phyloP scores from a whole-genome alignment of 2,113 vertebrate species.

The Lycocorax pyrrhopterus region DNA sequence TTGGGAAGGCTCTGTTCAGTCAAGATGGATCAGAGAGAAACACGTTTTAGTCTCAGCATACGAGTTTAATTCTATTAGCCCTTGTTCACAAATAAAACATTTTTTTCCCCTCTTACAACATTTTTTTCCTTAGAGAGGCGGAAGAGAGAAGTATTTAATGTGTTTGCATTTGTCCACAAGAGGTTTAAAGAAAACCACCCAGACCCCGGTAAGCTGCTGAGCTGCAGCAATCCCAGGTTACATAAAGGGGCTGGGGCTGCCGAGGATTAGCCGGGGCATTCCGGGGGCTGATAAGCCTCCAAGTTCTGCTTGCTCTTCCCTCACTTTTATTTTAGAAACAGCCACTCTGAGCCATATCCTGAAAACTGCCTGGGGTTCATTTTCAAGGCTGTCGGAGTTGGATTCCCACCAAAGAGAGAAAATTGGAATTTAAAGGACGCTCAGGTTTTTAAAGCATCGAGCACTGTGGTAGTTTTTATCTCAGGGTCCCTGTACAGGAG shows the following conservation, averaged over 20 bases:
- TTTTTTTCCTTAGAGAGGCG: not conserved
- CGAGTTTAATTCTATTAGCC: not conserved
- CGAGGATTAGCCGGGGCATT: slow-evolving; percentile 21
- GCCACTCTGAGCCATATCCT: not conserved
- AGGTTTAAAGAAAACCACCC: slow-evolving; percentile 9
- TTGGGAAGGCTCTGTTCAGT: not conserved
- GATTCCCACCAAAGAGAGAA: not conserved
- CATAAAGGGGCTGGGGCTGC: slow-evolving; percentile 15
- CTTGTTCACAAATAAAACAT: not conserved
- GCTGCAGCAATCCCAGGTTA: slow-evolving; percentile 43
- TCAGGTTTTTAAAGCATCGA: not conserved
- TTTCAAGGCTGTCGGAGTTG: not conserved
- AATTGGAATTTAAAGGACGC: not conserved
- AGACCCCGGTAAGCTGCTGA: not conserved
- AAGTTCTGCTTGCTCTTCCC: not conserved
- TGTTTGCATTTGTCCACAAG: not conserved
- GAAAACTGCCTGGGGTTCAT: not conserved
- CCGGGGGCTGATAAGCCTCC: slow-evolving; percentile 1
- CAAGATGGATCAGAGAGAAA: not conserved
- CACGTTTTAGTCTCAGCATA: rapidly evolving
- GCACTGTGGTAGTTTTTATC: not conserved
- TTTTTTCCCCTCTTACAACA: not conserved
- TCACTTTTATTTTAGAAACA: slow-evolving; percentile 21
- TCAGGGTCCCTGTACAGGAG: not conserved
- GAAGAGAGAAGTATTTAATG: not conserved